phyloP scores from a whole-genome alignment of 2,888 invertebrate genomes.

The Drosophila kambysellisi region DNA sequence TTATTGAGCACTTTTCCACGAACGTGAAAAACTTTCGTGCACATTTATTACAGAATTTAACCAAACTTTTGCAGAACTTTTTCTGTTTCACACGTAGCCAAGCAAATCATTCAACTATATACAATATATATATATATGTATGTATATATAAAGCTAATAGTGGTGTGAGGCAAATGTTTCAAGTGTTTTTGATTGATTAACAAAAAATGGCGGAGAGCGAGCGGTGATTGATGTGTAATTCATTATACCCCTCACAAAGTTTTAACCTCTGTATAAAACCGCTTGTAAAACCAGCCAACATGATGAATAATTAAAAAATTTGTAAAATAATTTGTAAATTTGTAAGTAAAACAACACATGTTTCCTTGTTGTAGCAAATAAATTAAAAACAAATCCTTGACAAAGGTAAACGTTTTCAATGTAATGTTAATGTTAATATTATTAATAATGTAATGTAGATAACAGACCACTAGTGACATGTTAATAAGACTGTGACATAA shows the following conservation, averaged over 20 bases:
- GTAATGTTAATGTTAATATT: no score
- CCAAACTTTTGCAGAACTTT: constrained; percentile 30
- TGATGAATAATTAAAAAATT: not conserved
- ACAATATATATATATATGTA: no score
- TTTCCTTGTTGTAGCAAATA: not conserved
- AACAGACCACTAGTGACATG: not conserved
- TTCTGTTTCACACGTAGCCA: constrained; percentile 47
- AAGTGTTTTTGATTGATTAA: constrained; percentile 61
- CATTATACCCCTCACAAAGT: not conserved
- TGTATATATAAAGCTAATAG: constrained; percentile 3
- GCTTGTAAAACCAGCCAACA: not conserved
- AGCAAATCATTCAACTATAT: not conserved
- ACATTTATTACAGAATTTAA: constrained; percentile 29
- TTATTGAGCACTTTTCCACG: constrained; percentile 37
- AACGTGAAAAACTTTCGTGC: constrained; percentile 29
- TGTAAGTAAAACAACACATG: not conserved
- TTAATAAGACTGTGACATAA: not conserved
- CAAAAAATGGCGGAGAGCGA: constrained; percentile 5
- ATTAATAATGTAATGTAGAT: no score
- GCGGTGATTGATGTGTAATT: constrained; percentile 12
- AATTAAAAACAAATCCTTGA: not conserved
- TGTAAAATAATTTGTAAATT: not conserved
- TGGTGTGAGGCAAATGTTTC: constrained; percentile 21
- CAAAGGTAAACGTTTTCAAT: no score
- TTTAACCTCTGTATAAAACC: not conserved